Conservation (phyloP, 2,888 invertebrate species). For the Cybosia mesomella region DNA sequence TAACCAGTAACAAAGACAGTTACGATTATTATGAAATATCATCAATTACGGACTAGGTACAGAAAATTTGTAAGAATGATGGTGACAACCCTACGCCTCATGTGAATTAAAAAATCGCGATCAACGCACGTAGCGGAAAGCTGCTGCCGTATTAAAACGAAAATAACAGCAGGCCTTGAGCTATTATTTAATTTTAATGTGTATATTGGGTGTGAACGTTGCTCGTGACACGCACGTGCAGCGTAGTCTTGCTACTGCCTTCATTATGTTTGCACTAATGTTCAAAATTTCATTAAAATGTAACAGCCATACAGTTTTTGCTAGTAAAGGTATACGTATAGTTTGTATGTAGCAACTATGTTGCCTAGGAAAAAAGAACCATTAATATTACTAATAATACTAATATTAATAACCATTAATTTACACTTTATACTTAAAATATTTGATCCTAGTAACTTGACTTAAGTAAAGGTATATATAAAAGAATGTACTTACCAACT, state of each 20-base stretch:
- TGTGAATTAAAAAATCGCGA: conserved; percentile 46
- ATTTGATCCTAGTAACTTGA: no score
- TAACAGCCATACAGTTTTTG: conserved; percentile 24
- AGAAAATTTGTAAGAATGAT: neutral
- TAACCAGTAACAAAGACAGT: neutral
- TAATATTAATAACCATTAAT: no score
- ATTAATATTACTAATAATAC: no score
- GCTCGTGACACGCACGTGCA: conserved; percentile 61
- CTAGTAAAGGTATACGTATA: conserved; percentile 17
- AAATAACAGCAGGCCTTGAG: conserved; percentile 80
- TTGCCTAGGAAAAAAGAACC: no score
- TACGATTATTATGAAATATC: neutral
- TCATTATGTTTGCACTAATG: conserved; percentile 37
- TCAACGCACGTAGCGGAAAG: conserved; percentile 53
- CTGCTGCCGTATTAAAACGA: conserved; percentile 68
- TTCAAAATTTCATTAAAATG: conserved; percentile 39
- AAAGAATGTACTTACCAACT: no score
- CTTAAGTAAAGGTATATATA: no score
- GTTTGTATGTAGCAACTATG: no score
- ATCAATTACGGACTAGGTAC: no score
- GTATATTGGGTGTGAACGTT: conserved; percentile 66
- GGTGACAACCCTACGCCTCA: conserved; percentile 19
- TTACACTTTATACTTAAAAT: no score
- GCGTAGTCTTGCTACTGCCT: conserved; percentile 43
- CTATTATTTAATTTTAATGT: conserved; percentile 83